phyloP scores from a whole-genome alignment of 2,113 vertebrate species.

The Peucedramus taeniatus region DNA sequence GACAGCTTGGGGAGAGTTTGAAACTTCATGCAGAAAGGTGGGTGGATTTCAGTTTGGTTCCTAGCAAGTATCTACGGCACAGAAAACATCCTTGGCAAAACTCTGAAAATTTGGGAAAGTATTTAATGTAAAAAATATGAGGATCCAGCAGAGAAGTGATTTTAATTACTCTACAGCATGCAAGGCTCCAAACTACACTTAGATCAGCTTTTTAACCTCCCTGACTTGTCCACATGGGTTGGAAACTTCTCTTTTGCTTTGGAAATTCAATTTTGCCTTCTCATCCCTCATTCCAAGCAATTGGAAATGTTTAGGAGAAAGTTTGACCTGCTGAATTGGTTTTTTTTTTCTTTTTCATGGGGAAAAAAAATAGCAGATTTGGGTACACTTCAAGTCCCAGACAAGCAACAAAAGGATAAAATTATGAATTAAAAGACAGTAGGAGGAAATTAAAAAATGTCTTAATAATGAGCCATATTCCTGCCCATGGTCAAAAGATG shows the following conservation, averaged over 20 bases:
- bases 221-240: not conserved
- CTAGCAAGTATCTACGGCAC: not conserved
- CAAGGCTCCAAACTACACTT: not conserved
- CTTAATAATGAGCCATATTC: not conserved
- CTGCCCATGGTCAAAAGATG: not conserved
- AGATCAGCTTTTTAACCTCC: not conserved
- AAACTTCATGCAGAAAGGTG: not conserved
- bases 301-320: not conserved
- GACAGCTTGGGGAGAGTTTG: not conserved
- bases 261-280: not conserved
- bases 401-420: not conserved
- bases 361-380: not conserved
- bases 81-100: not conserved
- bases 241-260: not conserved
- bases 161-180: not conserved
- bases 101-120: not conserved
- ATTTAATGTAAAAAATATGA: not conserved
- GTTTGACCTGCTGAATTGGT: not conserved
- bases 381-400: not conserved
- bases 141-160: not conserved
- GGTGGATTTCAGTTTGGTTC: not conserved
- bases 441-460: not conserved
- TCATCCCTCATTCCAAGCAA: not conserved
- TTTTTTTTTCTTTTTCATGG: rapidly evolving
- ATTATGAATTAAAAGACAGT: not conserved